Conservation (phyloP, 1,140 invertebrate genomes). For the Drosophila nebulosa region DNA sequence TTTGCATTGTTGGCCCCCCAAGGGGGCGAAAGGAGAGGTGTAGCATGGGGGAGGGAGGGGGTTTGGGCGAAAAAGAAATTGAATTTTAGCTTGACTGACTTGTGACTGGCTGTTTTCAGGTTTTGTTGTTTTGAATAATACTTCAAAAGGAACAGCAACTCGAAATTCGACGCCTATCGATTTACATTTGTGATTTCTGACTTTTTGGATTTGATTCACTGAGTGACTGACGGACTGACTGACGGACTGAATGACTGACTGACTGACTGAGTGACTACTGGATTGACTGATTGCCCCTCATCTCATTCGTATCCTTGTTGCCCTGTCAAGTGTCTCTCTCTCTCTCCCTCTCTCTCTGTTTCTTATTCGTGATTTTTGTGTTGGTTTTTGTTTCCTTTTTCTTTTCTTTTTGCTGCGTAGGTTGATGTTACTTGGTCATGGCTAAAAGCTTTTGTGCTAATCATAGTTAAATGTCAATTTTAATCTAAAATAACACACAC, state of each 20-base stretch:
- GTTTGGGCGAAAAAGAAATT: constrained; percentile 56
- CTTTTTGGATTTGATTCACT: constrained; percentile 26
- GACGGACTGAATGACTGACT: constrained; percentile 37
- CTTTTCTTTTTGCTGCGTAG: constrained; percentile 8
- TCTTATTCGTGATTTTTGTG: background rate
- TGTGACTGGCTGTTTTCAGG: constrained; percentile 25
- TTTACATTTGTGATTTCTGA: constrained; percentile 20
- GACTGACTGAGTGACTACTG: constrained; percentile 22
- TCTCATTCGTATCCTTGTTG: constrained; percentile 19
- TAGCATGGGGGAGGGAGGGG: background rate
- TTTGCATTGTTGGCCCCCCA: constrained; percentile 64
- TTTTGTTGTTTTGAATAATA: constrained; percentile 6
- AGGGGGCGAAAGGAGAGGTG: background rate
- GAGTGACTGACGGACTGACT: too few relatives aligned
- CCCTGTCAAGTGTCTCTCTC: background rate
- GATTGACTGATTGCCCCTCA: constrained; percentile 62
- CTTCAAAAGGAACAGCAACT: constrained; percentile 21
- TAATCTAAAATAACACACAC: constrained; percentile 47
- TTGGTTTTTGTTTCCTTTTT: background rate
- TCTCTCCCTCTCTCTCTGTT: background rate
- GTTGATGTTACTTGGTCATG: constrained; percentile 25
- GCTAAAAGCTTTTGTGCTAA: constrained; percentile 67
- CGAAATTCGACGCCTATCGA: constrained; percentile 49
- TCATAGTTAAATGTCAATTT: constrained; percentile 70
- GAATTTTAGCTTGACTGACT: constrained; percentile 65